Base-by-base conservation (phyloP, 2,113 vertebrate species). In the Colinus virginianus region DNA sequence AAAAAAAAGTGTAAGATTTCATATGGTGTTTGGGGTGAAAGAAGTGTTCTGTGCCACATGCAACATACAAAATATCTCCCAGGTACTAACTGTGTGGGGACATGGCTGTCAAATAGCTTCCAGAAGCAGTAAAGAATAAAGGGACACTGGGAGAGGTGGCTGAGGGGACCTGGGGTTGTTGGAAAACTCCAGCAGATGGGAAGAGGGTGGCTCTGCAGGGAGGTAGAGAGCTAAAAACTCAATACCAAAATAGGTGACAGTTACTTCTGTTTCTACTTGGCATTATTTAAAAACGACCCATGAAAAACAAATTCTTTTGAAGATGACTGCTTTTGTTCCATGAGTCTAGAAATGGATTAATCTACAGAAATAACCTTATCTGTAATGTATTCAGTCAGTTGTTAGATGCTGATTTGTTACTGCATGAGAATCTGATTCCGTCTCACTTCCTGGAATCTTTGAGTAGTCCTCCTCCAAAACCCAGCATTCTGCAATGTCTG, bases 361-460 rank as follows among this genome's bases (percentile, higher is more conserved):
- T 78, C 2, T 8, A 43, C 88, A 88, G 80, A 87, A 86, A 64
- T 88, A 92, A 84, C 21, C 78, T 81, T 19, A 70, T 19, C 19
- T 81, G 9, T 88, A n/a, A 81, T 74, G 32, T 78, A 86, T 92
- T 92, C 80, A 88, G 38, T 18, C 51, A 87, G 64, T 62, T 84
- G 71, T 87, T 87, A 48, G 40, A 34, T 61, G 67, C 23, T 93
- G 86, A 88, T 86, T 67, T 82, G 43, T 49, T 70, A 45, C 64
- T 93, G 58, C 17, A 4, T 46, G 46, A 79, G 9, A 42, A 28
- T 36, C 22, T 81, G 46, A 75, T 84, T 94, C 78, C 63, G 3
- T 75, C 32, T 18, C 16, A 5, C 42, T 88, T 90, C 63, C 49
- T 51, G 49, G 49, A 51, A 51, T 51, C 49, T 25, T 51, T 26